These are phyloP conservation scores for Mungos mungo DNA, from an alignment of 2,113 vertebrate genomes.

Conservation along the genomic window DNA sequence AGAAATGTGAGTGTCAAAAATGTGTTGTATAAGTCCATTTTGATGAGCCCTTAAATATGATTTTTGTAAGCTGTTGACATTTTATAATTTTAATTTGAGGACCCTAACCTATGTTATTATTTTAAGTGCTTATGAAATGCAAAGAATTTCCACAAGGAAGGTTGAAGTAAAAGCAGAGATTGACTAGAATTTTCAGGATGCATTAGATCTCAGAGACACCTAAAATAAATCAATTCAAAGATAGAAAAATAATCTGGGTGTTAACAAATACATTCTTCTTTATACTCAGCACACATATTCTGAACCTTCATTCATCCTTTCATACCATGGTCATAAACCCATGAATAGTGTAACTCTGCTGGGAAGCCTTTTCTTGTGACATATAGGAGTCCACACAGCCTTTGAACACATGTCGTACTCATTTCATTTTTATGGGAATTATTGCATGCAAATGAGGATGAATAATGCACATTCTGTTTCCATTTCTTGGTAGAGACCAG, in stretches of 20 bases:
- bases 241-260: background rate
- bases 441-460: slow-evolving; percentile 4
- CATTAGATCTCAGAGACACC: background rate
- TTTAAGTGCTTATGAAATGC: background rate
- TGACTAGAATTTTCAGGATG: background rate
- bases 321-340: background rate
- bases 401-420: background rate
- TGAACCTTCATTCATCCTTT: background rate
- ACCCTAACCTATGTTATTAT: background rate
- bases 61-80: background rate
- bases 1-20: background rate
- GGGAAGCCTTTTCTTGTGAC: background rate
- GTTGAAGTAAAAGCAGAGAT: background rate
- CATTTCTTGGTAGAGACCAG: background rate
- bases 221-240: slow-evolving; percentile 34
- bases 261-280: background rate
- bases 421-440: slow-evolving; percentile 28
- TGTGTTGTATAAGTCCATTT: background rate
- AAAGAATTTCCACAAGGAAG: background rate
- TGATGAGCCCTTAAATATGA: background rate
- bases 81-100: background rate
- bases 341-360: background rate
- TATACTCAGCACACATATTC: background rate
- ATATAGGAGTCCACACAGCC: background rate
- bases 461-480: slow-evolving; percentile 33